These are phyloP conservation scores for Misgurnus anguillicaudatus DNA, from an alignment of 2,113 vertebrate genomes.

Conservation along the genomic window DNA sequence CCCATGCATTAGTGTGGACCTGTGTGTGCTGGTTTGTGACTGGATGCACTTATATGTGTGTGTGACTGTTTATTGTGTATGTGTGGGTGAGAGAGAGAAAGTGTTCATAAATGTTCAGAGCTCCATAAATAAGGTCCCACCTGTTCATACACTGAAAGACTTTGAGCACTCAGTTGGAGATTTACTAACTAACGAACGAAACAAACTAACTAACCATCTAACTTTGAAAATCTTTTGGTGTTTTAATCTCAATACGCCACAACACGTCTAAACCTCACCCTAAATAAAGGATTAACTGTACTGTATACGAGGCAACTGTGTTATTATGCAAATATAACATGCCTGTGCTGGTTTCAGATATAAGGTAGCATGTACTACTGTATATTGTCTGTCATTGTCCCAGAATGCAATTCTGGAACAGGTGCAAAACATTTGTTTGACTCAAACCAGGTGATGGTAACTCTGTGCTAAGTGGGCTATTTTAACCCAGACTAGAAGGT, in stretches of 20 bases:
- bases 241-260: conserved; percentile 18
- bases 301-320: conserved; percentile 27
- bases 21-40: neutral
- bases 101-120: neutral
- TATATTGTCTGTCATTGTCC: conserved; percentile 5
- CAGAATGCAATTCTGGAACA: conserved; percentile 51
- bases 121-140: conserved; percentile 58
- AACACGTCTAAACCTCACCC: conserved; percentile 38
- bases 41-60: neutral
- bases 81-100: neutral
- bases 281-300: conserved; percentile 39
- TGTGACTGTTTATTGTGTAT: neutral
- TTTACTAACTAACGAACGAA: neutral
- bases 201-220: too few species aligned
- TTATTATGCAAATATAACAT: conserved; percentile 35
- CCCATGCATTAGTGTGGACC: conserved; percentile 10
- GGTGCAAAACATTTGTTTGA: conserved; percentile 64
- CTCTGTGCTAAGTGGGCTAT: conserved; percentile 59
- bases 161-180: conserved; percentile 4
- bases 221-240: neutral
- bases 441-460: conserved; percentile 66
- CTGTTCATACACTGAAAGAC: conserved; percentile 33
- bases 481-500: conserved; percentile 57
- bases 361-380: neutral
- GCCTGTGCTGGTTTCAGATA: conserved; percentile 11